Evolutionary conservation across 2,888 invertebrate genomes (phyloP).

Genomic region (Brachyptera putata): DNA sequence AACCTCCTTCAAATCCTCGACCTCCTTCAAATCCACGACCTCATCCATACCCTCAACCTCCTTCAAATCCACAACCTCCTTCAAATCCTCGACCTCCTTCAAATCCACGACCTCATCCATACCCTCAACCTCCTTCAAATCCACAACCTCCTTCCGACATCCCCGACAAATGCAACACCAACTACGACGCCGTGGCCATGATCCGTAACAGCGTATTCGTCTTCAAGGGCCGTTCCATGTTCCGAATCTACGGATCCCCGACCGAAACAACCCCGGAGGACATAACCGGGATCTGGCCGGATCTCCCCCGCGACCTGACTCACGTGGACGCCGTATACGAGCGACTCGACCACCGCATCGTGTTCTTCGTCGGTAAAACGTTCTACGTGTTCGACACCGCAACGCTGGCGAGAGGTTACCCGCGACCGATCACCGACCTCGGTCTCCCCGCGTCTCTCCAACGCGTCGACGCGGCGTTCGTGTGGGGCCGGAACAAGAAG

Average conservation of each 20-base stretch:
- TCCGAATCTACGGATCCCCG: neutral
- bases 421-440: conserved; percentile 60
- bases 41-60: too few relatives aligned
- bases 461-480: conserved; percentile 64
- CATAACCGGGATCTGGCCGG: conserved; percentile 30
- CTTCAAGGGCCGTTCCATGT: conserved; percentile 49
- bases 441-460: conserved; percentile 57
- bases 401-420: too few relatives aligned
- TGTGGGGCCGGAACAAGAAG: conserved; percentile 61
- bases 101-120: too few relatives aligned
- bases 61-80: too few relatives aligned
- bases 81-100: too few relatives aligned
- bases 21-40: too few relatives aligned
- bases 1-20: too few relatives aligned
- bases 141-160: neutral
- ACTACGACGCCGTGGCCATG: conserved; percentile 57
- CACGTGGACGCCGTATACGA: conserved; percentile 69
- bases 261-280: neutral
- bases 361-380: conserved; percentile 58
- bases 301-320: conserved; percentile 54
- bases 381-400: neutral
- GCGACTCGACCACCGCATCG: conserved; percentile 59
- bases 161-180: neutral
- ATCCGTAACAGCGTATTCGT: conserved; percentile 56
- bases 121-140: too few relatives aligned